Percentiles rank a stretch among this genome's conserved stretches.
phyloP scores from a whole-genome alignment of 1,140 invertebrate species.

The Dreissena rostriformis region DNA sequence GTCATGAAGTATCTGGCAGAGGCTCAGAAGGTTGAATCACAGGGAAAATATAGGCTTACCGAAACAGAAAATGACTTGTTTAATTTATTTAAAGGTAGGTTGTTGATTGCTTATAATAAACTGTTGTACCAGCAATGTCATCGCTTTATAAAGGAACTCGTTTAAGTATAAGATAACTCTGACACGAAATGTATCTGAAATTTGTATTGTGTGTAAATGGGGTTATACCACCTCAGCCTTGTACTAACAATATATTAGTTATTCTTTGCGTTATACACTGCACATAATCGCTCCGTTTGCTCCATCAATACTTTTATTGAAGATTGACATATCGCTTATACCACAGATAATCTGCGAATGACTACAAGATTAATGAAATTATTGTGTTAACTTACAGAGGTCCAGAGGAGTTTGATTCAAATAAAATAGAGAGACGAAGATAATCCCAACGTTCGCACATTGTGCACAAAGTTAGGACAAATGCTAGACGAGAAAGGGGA shows the following conservation, averaged over 20 bases:
- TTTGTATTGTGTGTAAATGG: too few species aligned
- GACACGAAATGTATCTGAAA: too few species aligned
- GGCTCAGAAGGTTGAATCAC: neutral
- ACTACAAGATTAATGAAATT: neutral
- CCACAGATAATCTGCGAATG: neutral
- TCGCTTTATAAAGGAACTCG: neutral
- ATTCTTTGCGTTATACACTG: too few species aligned
- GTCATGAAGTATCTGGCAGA: neutral
- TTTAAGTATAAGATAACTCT: neutral
- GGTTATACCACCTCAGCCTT: too few species aligned
- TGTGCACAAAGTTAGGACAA: neutral
- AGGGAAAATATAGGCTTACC: neutral
- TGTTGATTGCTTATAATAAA: neutral
- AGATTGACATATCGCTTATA: neutral
- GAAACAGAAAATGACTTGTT: neutral
- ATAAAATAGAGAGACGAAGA: neutral
- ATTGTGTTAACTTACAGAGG: neutral
- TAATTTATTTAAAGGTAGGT: conserved; percentile 1
- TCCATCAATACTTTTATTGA: too few species aligned
- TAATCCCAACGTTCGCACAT: conserved; percentile 19
- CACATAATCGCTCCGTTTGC: too few species aligned
- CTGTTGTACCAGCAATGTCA: neutral
- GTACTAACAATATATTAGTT: too few species aligned
- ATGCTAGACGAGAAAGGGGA: conserved; percentile 1
- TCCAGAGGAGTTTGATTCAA: neutral